Conservation (phyloP, 2,113 vertebrate species). For the Pollimyrus isidori region DNA sequence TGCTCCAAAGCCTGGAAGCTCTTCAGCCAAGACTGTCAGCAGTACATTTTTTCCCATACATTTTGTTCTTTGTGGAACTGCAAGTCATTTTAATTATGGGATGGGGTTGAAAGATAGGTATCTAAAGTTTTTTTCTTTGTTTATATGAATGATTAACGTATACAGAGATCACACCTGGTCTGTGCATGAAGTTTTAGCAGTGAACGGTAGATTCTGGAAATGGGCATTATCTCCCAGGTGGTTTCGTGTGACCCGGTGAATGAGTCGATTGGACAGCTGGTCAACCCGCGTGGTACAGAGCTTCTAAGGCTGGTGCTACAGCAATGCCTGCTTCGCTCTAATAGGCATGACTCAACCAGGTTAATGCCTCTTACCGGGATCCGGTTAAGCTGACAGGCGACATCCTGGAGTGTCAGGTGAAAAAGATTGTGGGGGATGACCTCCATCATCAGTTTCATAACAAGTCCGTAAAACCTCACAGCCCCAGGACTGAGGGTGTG, state of each 20-base stretch:
- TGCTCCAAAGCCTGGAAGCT: background rate
- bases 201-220: background rate
- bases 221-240: background rate
- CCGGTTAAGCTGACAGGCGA: background rate
- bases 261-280: background rate
- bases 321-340: background rate
- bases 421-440: background rate
- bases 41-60: background rate
- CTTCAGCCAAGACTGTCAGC: background rate
- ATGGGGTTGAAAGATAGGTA: background rate
- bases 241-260: background rate
- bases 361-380: slow-evolving; percentile 5
- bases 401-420: background rate
- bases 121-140: background rate
- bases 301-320: background rate
- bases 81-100: background rate
- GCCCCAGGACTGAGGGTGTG: background rate
- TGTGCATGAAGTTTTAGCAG: background rate
- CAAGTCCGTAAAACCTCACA: background rate
- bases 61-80: background rate
- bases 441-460: background rate
- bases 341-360: background rate
- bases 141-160: background rate
- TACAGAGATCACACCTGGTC: background rate
- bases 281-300: background rate